These are phyloP conservation scores for Arrhopalites spinosus DNA, from an alignment of 2,888 invertebrate genomes.

Conservation along the genomic window DNA sequence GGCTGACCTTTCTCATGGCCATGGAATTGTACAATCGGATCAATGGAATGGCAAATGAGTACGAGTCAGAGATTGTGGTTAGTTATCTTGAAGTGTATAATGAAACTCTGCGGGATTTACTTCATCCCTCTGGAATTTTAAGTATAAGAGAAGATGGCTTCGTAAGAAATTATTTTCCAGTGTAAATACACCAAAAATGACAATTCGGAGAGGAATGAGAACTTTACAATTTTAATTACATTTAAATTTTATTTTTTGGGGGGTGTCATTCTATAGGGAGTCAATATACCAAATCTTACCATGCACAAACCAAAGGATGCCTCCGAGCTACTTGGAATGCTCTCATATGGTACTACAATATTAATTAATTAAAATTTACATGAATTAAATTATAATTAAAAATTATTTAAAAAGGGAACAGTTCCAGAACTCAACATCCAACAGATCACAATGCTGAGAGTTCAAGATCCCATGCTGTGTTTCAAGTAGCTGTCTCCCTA, in stretches of 20 bases:
- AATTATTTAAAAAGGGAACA: too few relatives aligned
- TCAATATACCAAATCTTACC: constrained; percentile 77
- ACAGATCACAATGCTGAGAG: constrained; percentile 94
- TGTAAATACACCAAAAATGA: constrained; percentile 55
- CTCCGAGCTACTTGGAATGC: constrained; percentile 74
- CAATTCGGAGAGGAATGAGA: too few relatives aligned
- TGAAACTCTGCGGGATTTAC: constrained; percentile 84
- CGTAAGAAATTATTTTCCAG: not conserved
- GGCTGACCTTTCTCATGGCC: constrained; percentile 88
- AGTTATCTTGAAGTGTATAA: constrained; percentile 85
- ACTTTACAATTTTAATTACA: too few relatives aligned
- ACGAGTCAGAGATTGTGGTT: constrained; percentile 80
- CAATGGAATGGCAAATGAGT: constrained; percentile 69
- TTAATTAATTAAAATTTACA: too few relatives aligned
- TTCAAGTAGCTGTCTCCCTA: constrained; percentile 68
- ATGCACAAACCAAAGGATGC: constrained; percentile 76
- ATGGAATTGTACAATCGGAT: constrained; percentile 80
- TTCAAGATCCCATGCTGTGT: constrained; percentile 94
- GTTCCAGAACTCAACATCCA: constrained; percentile 88
- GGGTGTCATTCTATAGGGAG: constrained; percentile 65
- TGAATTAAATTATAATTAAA: too few relatives aligned
- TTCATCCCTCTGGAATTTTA: constrained; percentile 72
- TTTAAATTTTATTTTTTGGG: too few relatives aligned
- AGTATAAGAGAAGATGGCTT: constrained; percentile 46
- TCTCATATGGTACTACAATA: constrained; percentile 84